A percentile compares a stretch with the other conserved stretches of the same genome.
Evolutionary conservation across 2,113 vertebrate species (phyloP).

Genomic region (Carollia perspicillata): DNA sequence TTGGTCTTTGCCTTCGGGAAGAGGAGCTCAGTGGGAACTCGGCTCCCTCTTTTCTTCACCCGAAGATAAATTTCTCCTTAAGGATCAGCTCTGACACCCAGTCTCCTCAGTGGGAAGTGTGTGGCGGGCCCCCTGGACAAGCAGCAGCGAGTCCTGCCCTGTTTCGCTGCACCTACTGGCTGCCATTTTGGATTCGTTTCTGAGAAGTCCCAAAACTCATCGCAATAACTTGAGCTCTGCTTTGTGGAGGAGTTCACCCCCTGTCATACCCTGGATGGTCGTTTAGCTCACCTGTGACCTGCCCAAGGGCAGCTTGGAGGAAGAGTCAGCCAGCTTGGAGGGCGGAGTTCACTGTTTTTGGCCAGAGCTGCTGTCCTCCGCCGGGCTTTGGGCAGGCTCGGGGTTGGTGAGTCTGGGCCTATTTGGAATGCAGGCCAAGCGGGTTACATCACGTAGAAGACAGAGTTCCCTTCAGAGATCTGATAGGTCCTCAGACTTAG

Average conservation of each 20-base stretch:
- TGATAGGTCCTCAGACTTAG: not conserved
- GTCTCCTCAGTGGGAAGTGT: not conserved
- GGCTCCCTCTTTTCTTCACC: conserved; percentile 38
- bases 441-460: not conserved
- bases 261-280: not conserved
- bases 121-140: not conserved
- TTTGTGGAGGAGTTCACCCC: not conserved
- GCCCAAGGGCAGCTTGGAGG: not conserved
- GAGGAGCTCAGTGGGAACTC: not conserved
- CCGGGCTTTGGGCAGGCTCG: not conserved
- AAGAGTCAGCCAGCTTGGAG: not conserved
- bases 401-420: not conserved
- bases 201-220: conserved; percentile 35
- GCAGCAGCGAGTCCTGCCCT: not conserved
- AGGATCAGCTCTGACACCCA: conserved; percentile 13
- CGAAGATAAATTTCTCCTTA: conserved; percentile 42
- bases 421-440: not conserved
- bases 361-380: not conserved
- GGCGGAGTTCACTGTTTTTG: not conserved
- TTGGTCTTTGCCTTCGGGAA: conserved; percentile 60
- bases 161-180: not conserved
- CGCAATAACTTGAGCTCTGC: not conserved
- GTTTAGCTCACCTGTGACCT: not conserved
- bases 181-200: conserved; percentile 62
- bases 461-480: not conserved